These are phyloP conservation scores for Cyphotilapia sp. DNA, from an alignment of 2,113 vertebrate genomes.

Conservation along the genomic window DNA sequence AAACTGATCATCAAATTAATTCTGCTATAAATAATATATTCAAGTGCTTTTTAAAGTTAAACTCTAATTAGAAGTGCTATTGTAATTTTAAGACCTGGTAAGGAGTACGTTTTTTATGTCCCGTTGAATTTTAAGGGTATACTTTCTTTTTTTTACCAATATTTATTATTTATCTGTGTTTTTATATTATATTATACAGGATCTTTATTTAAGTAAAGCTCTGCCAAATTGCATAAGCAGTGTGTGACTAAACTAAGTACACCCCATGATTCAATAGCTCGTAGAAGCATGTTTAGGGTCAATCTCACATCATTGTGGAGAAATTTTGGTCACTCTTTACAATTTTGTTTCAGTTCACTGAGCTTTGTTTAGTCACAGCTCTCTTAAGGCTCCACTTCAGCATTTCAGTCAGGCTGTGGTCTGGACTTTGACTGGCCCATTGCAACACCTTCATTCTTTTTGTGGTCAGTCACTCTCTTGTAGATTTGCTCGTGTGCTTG, in stretches of 20 bases:
- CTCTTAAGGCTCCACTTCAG: not conserved
- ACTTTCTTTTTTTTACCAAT: not conserved
- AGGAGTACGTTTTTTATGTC: not conserved
- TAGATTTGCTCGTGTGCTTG: not conserved
- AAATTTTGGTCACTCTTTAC: not conserved
- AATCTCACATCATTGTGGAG: not conserved
- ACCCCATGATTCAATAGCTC: fast-evolving
- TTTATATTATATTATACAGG: fast-evolving
- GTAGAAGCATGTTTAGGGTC: not conserved
- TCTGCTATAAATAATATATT: not conserved
- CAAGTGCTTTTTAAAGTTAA: not conserved
- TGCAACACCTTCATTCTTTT: not conserved
- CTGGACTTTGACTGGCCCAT: not conserved
- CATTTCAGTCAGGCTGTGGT: not conserved
- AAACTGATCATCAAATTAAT: not conserved
- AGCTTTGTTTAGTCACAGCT: not conserved
- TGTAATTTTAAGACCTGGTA: not conserved
- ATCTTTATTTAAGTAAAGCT: not conserved
- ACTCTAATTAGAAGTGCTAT: not conserved
- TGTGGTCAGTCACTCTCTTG: not conserved
- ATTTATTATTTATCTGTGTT: not conserved
- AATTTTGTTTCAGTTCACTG: not conserved
- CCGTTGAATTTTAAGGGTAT: not conserved
- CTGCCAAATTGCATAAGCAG: not conserved
- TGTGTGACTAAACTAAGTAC: not conserved